Evolutionary conservation across 2,888 invertebrate genomes (phyloP), one percentile per base, ranked within the genome.

Genomic region (Melanophora roralis): DNA sequence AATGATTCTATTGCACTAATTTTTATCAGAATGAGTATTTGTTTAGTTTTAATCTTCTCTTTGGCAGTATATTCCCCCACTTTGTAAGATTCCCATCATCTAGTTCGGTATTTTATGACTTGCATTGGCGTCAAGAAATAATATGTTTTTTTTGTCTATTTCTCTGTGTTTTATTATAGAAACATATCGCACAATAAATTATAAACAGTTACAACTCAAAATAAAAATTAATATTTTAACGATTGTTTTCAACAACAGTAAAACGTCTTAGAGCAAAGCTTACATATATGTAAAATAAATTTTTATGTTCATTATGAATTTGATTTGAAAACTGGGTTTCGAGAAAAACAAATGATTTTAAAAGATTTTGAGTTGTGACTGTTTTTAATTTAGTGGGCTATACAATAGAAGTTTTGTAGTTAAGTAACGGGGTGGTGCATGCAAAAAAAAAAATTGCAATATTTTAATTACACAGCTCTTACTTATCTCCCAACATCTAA

Each of bases 61-160:
- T 36, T 40, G 68, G 32, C n/a, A 8, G 7, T 12, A 23, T 21
- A 27, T 43, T 9, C 14, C 43, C 43, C 21, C 27, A 60, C 9
- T n/a, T 11, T 59, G 43, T 53, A 51, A 60, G 14, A 14, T 53
- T 62, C 51, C 9, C 51, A 53, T 40, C 51, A 62, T 62, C 36
- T 53, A 38, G 38, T 64, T 62, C 43, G 57, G 14, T 45, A 60
- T 60, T 72, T 60, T 65, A 72, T 77, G 72, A 53, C 60, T 72
- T 59, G 59, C 60, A 51, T 65, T 77, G 77, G 77, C 71, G 59
- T 77, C 65, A 71, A 65, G 11, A 62, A 62, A 43, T 64, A 77
- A 77, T 71, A 36, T 65, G 49, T 55, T 57, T 71, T 59, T 49
- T 3, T 43, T 27, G 36, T 32, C 5, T 55, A 19, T 7, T 19